Percentiles rank a stretch among this genome's conserved stretches.
phyloP scores from a whole-genome alignment of 1,140 invertebrate species.

The Trichogramma pretiosum region DNA sequence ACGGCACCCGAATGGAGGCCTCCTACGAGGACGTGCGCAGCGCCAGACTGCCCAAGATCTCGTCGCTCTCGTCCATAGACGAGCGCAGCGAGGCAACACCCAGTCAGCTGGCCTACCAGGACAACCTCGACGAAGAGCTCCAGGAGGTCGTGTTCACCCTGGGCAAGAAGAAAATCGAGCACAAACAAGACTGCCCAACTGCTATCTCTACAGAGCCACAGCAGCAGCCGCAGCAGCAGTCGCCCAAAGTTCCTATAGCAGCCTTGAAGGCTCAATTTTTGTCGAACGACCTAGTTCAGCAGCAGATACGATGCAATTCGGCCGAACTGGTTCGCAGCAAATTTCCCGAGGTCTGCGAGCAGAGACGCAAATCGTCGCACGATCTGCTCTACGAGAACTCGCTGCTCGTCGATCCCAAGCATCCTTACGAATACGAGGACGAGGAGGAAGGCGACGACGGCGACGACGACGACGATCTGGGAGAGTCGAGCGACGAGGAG shows the following conservation, averaged over 20 bases:
- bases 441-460: background rate
- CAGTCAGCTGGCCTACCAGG: slow-evolving; percentile 28
- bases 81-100: slow-evolving; percentile 36
- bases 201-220: background rate
- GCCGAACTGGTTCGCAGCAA: slow-evolving; percentile 20
- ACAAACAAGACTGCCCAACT: slow-evolving; percentile 1
- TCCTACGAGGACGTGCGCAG: slow-evolving; percentile 32
- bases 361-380: slow-evolving; percentile 28
- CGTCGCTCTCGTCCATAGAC: slow-evolving; percentile 41
- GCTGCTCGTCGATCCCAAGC: slow-evolving; percentile 4
- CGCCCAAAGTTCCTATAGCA: slow-evolving; percentile 28
- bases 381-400: slow-evolving; percentile 30
- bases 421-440: slow-evolving; percentile 10
- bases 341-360: slow-evolving; percentile 18
- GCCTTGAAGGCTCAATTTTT: slow-evolving; percentile 26
- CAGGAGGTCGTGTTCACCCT: slow-evolving; percentile 35
- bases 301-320: slow-evolving; percentile 12
- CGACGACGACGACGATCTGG: background rate
- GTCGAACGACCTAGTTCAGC: slow-evolving; percentile 20
- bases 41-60: slow-evolving; percentile 38
- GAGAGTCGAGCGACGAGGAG: slow-evolving; percentile 4
- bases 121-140: slow-evolving; percentile 4
- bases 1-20: slow-evolving; percentile 23
- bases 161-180: slow-evolving; percentile 25
- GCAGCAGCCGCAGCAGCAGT: background rate